Evolutionary conservation across 2,113 vertebrate genomes (phyloP).

Genomic region (Pitta sordida): DNA sequence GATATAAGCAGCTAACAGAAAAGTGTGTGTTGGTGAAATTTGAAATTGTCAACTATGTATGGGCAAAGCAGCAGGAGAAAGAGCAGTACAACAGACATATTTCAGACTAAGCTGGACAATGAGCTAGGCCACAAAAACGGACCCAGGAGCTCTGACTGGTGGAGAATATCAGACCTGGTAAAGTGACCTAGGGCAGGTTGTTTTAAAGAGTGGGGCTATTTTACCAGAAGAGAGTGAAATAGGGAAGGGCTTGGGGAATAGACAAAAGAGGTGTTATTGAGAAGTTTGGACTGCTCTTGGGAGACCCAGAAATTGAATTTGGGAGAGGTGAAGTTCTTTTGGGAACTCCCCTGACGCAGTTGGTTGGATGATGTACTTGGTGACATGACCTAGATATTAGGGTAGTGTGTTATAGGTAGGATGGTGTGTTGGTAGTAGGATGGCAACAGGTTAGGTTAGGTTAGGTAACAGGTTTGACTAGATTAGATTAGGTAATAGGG

Average conservation of each 20-base stretch:
- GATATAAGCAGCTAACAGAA: neutral
- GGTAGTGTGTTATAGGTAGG: too few relatives aligned
- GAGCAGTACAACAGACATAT: fast-evolving
- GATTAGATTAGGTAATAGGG: too few relatives aligned
- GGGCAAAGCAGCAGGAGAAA: neutral
- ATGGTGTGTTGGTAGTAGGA: too few relatives aligned
- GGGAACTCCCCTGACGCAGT: too few relatives aligned
- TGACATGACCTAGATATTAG: too few relatives aligned
- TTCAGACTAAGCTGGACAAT: neutral
- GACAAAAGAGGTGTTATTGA: neutral
- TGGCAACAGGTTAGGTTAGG: too few relatives aligned
- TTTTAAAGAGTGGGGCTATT: neutral
- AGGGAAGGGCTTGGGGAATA: neutral
- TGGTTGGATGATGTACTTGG: too few relatives aligned
- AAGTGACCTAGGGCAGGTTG: neutral
- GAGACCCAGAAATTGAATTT: neutral
- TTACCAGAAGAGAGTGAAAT: neutral
- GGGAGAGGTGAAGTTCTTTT: neutral
- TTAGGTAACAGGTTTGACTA: too few relatives aligned
- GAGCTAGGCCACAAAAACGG: neutral
- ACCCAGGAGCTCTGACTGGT: fast-evolving
- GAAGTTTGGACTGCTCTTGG: neutral
- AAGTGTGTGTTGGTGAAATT: neutral
- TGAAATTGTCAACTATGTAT: neutral
- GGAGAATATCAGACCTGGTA: neutral